Evolutionary conservation across 2,797 vertebrate genomes (phyloP).

Genomic region (Macroramphosus scolopax): DNA sequence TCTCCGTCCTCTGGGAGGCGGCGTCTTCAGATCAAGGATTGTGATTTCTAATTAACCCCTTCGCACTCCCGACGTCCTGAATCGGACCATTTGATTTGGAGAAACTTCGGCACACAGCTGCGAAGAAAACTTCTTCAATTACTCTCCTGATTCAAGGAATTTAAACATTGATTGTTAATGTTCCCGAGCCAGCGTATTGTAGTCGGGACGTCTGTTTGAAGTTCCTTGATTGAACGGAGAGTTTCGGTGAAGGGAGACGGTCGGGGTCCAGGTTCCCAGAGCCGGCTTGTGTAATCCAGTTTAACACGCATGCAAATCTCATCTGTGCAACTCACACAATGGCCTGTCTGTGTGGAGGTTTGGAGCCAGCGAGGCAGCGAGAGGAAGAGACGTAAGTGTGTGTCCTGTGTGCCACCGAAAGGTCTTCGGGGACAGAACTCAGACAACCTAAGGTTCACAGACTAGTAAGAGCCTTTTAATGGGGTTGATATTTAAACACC

Average conservation of each 20-base stretch:
- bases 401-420: slow-evolving; percentile 38
- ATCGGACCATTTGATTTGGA: slow-evolving; percentile 33
- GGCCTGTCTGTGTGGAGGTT: slow-evolving; percentile 68
- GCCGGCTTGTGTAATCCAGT: slow-evolving; percentile 79
- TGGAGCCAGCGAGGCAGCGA: slow-evolving; percentile 15
- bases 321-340: slow-evolving; percentile 79
- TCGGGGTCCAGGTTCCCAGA: slow-evolving; percentile 78
- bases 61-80: slow-evolving; percentile 33
- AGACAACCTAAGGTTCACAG: slow-evolving; percentile 48
- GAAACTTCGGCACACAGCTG: slow-evolving; percentile 23
- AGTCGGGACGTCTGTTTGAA: slow-evolving; percentile 70
- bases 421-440: slow-evolving; percentile 27
- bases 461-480: slow-evolving; percentile 49
- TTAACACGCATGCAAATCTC: slow-evolving; percentile 84
- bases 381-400: slow-evolving; percentile 30
- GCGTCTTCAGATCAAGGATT: slow-evolving; percentile 63
- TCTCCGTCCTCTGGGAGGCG: slow-evolving; percentile 48
- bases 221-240: slow-evolving; percentile 53
- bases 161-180: slow-evolving; percentile 56
- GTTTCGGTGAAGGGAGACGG: slow-evolving; percentile 54
- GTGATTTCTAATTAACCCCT: slow-evolving; percentile 63
- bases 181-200: slow-evolving; percentile 67
- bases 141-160: slow-evolving; percentile 46
- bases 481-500: slow-evolving; percentile 66
- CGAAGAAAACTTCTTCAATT: slow-evolving; percentile 22